Base-by-base conservation (phyloP, 2,797 vertebrate genomes). In the Oreochromis grahami region DNA sequence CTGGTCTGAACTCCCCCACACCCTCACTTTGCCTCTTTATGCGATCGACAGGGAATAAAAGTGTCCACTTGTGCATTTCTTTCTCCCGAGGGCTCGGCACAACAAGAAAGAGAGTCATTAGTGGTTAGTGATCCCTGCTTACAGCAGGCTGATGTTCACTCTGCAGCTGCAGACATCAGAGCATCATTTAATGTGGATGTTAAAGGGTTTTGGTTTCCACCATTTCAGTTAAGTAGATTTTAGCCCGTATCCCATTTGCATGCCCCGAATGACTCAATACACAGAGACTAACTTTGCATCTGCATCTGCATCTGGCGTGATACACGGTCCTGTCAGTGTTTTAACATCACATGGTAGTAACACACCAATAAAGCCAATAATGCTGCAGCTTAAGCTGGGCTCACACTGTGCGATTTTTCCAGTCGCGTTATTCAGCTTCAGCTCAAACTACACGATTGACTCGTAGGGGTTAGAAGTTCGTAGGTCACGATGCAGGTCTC, bases 1-100 rank as follows among this genome's bases (percentile, higher is more conserved):
- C 81, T 34, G 15, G 17, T 79, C 53, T 32, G 8, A 29, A 8
- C 68, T 38, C 26, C 6, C 19, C 15, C 6, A 60, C 17, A 2
- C 29, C 17, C 17, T 17, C 12, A 12, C 77, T 77, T n/a, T 51
- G 19, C 29, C 45, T 78, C 58, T 2, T 14, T 4, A 0, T 84
- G 74, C 86, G 90, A 93, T 56, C 80, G 82, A 88, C 87, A 48
- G 56, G 45, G 52, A 11, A 72, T n/a, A 15, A 86, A 78, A 26
- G 50, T 29, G 74, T 87, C 86, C 88, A 41, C 82, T 87, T 79
- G 38, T 77, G 84, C 81, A 3, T 86, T 74, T 76, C 76, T 51
- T 76, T 17, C 19, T 80, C 81, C 82, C 32, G 43, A 1, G 76
- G 81, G 89, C 58, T 50, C 12, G 24, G 19, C 7, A 82, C 34